Base-by-base conservation (phyloP, 2,797 vertebrate species). In the Onychomys leucogaster region DNA sequence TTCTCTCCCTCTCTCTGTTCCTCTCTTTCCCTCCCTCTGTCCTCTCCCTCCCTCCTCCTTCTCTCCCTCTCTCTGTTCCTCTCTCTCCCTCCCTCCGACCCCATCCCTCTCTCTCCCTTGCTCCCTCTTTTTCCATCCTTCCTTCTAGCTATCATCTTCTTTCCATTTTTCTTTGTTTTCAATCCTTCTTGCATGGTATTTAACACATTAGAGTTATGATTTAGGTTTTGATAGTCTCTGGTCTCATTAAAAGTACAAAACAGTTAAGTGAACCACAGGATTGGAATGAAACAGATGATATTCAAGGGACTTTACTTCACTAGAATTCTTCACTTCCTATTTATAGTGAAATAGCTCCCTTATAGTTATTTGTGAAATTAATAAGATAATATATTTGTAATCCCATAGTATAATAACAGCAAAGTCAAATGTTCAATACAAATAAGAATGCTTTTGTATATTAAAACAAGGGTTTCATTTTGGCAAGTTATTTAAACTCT, bases 401-500 rank as follows among this genome's bases (percentile, higher is more conserved):
- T 14, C 49, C 0, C 32, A 16, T 75, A 46, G 49, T 55, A 49
- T 16, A 89, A 3, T 78, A 34, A 46, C 2, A 90, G 71, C 25
- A 95, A 91, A 95, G 61, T 81, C n/a, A 81, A 85, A 55, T 89
- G 21, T 67, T 84, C 29, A 83, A 92, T 5, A 71, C 27, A 87
- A 65, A 59, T 46, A 41, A 29, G 37, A 63, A 16, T 67, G 16
- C 37, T 81, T 89, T 91, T 91, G 37, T 65, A 94, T 94, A 90
- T 88, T 78, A 37, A 63, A 80, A n/a, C 41, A 76, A 61, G 12
- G 0, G 1, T 78, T 93, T 67, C 71, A 27, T 77, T 83, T 80
- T 41, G 9, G 43, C 52, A 90, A 63, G 73, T 55, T 6, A 73
- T 84, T 77, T 88, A 49, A 63, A 83, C 75, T 93, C 90, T 92